Evolutionary conservation across 92 coral and sea anemone species (phyloP).

Genomic region (Chrysogorgia sp.): DNA sequence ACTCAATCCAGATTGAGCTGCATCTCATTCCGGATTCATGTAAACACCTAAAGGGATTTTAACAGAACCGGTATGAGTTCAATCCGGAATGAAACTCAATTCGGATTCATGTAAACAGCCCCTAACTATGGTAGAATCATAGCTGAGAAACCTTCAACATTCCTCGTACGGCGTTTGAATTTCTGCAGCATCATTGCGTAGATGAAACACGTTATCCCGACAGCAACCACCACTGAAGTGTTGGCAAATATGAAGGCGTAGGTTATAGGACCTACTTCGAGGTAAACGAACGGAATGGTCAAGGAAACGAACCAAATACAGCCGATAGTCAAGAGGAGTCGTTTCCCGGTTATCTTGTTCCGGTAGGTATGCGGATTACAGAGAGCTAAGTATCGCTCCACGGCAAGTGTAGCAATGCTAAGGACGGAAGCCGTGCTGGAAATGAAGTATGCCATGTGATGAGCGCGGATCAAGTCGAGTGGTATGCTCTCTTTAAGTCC

Average conservation of each 20-base stretch:
- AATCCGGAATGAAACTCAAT: too few species aligned
- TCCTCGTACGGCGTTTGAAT: conserved; percentile 56
- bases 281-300: conserved; percentile 67
- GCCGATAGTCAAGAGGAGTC: conserved; percentile 8
- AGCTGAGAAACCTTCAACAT: conserved; percentile 65
- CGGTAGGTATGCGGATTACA: conserved; percentile 35
- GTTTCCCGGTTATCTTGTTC: conserved; percentile 27
- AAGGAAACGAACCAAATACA: conserved; percentile 67
- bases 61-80: too few species aligned
- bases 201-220: conserved; percentile 58
- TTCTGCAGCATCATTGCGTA: conserved; percentile 63
- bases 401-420: conserved; percentile 72
- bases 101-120: too few species aligned
- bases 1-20: too few species aligned
- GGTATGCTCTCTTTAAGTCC: conserved; percentile 46
- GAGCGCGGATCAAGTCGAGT: conserved; percentile 46
- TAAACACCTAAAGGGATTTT: too few species aligned
- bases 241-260: conserved; percentile 84
- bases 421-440: conserved; percentile 77
- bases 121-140: conserved; percentile 39
- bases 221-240: conserved; percentile 68
- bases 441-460: conserved; percentile 76
- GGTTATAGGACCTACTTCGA: conserved; percentile 67
- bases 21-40: too few species aligned
- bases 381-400: conserved; percentile 56